phyloP scores from a whole-genome alignment of 2,888 invertebrate species.

The Pediacus dermestoides region DNA sequence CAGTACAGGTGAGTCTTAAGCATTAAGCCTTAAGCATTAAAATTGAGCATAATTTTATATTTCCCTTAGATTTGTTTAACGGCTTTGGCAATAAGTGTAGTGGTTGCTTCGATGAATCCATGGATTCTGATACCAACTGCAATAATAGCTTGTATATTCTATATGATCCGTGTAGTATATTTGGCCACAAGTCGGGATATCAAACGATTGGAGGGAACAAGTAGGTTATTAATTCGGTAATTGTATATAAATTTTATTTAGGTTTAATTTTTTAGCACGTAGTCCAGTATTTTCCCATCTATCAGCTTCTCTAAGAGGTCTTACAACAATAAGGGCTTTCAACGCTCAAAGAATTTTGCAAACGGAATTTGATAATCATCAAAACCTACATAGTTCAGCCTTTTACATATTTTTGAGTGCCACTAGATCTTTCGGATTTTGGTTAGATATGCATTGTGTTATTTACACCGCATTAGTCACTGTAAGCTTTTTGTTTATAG shows the following conservation, averaged over 20 bases:
- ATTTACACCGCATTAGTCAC: conserved; percentile 64
- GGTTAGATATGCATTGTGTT: conserved; percentile 65
- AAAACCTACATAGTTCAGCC: conserved; percentile 66
- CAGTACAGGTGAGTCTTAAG: conserved; percentile 42
- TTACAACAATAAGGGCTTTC: conserved; percentile 72
- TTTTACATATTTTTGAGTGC: conserved; percentile 64
- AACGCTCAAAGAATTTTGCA: conserved; percentile 60
- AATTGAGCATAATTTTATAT: background rate
- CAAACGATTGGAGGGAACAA: conserved; percentile 66
- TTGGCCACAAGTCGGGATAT: conserved; percentile 70
- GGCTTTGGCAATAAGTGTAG: conserved; percentile 66
- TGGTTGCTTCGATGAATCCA: conserved; percentile 69
- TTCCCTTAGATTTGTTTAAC: conserved; percentile 57
- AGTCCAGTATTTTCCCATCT: conserved; percentile 76
- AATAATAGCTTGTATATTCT: conserved; percentile 63
- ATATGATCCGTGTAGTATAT: conserved; percentile 64
- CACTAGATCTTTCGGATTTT: conserved; percentile 66
- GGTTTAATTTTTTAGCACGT: too few relatives aligned
- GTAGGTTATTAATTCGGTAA: too few relatives aligned
- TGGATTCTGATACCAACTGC: conserved; percentile 65
- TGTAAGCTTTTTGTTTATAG: conserved; percentile 60
- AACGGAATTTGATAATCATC: conserved; percentile 59
- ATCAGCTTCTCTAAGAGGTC: conserved; percentile 69
- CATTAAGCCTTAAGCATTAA: too few relatives aligned
- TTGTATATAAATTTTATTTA: background rate